Evolutionary conservation across 2,797 vertebrate genomes (phyloP), one percentile per base, ranked within the genome.

Genomic region (Leptatherina wallacei): DNA sequence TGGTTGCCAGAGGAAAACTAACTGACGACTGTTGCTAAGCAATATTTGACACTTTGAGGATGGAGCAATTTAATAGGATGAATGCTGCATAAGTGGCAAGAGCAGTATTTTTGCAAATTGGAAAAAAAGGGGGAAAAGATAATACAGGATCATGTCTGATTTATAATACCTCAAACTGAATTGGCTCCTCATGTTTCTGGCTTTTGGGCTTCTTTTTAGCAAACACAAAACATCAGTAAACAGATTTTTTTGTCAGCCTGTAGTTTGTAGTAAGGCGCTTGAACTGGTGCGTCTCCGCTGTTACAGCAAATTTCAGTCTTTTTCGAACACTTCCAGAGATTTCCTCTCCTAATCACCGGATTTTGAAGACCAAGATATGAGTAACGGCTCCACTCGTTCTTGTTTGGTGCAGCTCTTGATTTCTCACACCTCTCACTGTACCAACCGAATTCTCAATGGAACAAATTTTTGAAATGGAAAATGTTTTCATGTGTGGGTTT

Each of bases 401-500:
- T 7, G 0, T 54, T 47, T 10, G 2, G 4, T 70, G n/a, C 35
- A 40, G 52, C 33, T 58, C 24, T 32, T 7, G 1, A 14, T 33
- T 16, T 11, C 65, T 80, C 52, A 40, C 61, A 57, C 61, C n/a
- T 75, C 64, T 69, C n/a, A 13, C 14, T 35, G 38, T 33, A 10
- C 63, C 47, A 24, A 67, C 61, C 18, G 40, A 59, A 73, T 75
- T 79, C 69, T 68, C 3, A 33, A 51, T 47, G 44, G 72, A 75
- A 52, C 54, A 40, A 27, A 61, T 44, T 49, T 11, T 65, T 33
- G 22, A 68, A 67, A 38, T 40, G 5, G 71, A 73, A 66, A 10
- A 51, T 68, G 69, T 44, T 59, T 65, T 44, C 29, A 24, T 36
- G 77, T 77, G 66, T 68, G 59, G 40, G 70, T 81, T 85, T 77